These are phyloP conservation scores for Drosophila quinaria DNA, from an alignment of 2,888 invertebrate genomes.

Conservation along the genomic window DNA sequence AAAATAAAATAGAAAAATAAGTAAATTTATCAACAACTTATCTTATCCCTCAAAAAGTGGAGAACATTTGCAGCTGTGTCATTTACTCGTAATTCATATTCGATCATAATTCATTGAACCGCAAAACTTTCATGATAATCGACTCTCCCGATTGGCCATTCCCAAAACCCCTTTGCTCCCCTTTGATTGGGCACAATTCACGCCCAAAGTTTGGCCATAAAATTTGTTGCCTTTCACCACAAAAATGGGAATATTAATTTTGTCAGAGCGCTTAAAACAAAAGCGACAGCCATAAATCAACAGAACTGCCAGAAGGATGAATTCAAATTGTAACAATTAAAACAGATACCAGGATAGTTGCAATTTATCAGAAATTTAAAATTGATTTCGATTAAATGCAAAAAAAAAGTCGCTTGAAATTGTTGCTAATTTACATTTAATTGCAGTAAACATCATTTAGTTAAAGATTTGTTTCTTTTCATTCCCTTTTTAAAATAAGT, in stretches of 20 bases:
- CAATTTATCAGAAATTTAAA: not conserved
- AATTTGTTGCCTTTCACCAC: not conserved
- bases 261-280: conserved; percentile 15
- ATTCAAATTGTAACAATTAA: no score
- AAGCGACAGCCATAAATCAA: conserved; percentile 39
- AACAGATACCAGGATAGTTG: no score
- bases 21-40: conserved; percentile 4
- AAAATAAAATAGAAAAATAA: not conserved
- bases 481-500: no score
- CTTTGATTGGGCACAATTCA: conserved; percentile 15
- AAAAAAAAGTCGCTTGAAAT: no score
- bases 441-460: no score
- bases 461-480: no score
- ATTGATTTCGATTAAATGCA: no score
- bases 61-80: conserved; percentile 32
- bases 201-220: conserved; percentile 15
- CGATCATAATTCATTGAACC: conserved; percentile 32
- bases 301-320: not conserved
- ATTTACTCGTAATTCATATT: conserved; percentile 11
- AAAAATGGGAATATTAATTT: conserved; percentile 4
- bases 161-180: no score
- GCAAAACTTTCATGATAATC: conserved; percentile 12
- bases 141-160: not conserved
- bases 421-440: no score
- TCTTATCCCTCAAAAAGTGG: not conserved